Evolutionary conservation across 2,888 invertebrate genomes (phyloP), one percentile per base, ranked within the genome.

Genomic region (Athalia cordata): DNA sequence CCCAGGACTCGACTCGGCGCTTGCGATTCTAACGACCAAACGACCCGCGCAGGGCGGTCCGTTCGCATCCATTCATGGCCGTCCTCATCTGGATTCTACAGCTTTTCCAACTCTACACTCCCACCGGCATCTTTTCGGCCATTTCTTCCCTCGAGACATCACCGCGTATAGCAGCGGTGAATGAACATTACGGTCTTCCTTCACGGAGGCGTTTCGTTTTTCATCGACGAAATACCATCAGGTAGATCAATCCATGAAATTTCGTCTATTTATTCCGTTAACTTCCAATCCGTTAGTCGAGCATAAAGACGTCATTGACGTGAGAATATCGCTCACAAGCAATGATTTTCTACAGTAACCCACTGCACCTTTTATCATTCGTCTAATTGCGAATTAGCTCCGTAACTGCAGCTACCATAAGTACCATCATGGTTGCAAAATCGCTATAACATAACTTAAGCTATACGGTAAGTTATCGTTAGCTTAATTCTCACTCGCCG

Each of bases 401-500:
- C 0, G 47, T 6, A 29, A n/a, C 49, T 15, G 9, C 11, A 43
- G 29, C 8, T 66, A 45, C 15, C 11, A n/a, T 13, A 8, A 49
- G 66, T n/a, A 29, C 29, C 29, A 2, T 29, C 29, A 29, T 29
- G 29, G 29, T 29, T 29, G 29, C 29, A 29, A 29, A 29, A 29
- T 29, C 29, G 29, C 29, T 29, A 29, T 29, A 29, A 29, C 66
- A n/a, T 4, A 49, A 4, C 1, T 66, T 5, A 15, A 49, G 47
- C 49, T 49, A 66, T 29, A 49, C 13, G 66, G 6, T 9, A 68
- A 29, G 5, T 29, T 52, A 13, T 52, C 55, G 68, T 68, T 55
- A 68, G 68, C 55, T 68, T 68, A 43, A 68, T 68, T 68, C 55
- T 29, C 68, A 68, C 68, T 55, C 52, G 68, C 55, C 43, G 52